Conservation (phyloP, 2,797 vertebrate genomes). For the Amblyraja radiata region DNA sequence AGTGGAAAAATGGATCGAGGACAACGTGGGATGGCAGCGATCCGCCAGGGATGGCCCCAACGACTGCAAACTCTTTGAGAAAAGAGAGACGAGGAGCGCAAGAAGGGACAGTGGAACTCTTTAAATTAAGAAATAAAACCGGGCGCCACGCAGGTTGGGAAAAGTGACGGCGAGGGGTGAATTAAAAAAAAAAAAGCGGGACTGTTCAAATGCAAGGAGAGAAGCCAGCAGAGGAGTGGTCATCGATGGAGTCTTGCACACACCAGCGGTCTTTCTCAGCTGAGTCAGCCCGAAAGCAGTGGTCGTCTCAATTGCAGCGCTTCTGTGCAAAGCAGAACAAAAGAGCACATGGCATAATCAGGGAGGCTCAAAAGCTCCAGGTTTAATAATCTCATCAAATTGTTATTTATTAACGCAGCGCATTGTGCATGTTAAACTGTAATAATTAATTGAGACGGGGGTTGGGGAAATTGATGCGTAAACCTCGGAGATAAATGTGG, state of each 20-base stretch:
- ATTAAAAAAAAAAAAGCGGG: neutral
- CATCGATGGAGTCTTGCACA: neutral
- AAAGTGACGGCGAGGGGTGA: neutral
- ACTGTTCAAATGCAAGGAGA: neutral
- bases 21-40: neutral
- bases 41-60: neutral
- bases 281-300: neutral
- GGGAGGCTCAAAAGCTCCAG: neutral
- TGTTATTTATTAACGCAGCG: neutral
- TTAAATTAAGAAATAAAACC: neutral
- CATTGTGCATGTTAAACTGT: neutral
- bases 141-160: neutral
- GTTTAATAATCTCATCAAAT: constrained; percentile 1
- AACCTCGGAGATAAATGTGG: neutral
- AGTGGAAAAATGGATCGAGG: neutral
- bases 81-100: neutral
- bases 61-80: neutral
- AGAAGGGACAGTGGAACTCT: neutral
- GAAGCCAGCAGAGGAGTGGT: neutral
- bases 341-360: constrained; percentile 4
- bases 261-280: neutral
- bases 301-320: neutral
- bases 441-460: neutral
- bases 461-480: neutral
- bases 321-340: neutral